phyloP scores from a whole-genome alignment of 2,113 vertebrate genomes.

The Chaetodon auriga region DNA sequence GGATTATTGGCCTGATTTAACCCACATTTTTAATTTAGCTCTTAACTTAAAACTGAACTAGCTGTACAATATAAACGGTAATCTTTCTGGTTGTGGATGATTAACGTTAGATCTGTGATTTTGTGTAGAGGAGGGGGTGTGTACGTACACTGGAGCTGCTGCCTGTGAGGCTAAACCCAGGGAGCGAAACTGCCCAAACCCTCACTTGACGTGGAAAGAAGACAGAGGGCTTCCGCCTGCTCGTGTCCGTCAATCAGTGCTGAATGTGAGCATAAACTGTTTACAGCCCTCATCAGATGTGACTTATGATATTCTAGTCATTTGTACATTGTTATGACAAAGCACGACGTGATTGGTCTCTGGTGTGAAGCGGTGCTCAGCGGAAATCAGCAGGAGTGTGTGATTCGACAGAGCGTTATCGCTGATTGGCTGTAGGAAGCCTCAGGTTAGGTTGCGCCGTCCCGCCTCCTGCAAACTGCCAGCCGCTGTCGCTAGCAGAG shows the following conservation, averaged over 20 bases:
- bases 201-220: constrained; percentile 6
- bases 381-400: not conserved
- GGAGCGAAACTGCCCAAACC: fast-evolving
- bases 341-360: not conserved
- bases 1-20: too few relatives aligned
- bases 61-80: not conserved
- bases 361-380: not conserved
- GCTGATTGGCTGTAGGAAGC: constrained; percentile 12
- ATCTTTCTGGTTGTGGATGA: not conserved
- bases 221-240: not conserved
- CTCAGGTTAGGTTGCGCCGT: constrained; percentile 56
- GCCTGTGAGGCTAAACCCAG: constrained; percentile 12
- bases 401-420: constrained; percentile 53
- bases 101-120: fast-evolving
- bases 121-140: not conserved
- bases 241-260: not conserved
- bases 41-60: not conserved
- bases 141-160: not conserved
- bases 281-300: not conserved
- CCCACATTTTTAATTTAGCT: not conserved
- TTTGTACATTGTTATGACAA: not conserved
- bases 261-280: not conserved
- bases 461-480: constrained; percentile 53
- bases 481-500: constrained; percentile 18
- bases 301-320: not conserved